phyloP scores from a whole-genome alignment of 1,140 invertebrate genomes.

The Artemia franciscana region DNA sequence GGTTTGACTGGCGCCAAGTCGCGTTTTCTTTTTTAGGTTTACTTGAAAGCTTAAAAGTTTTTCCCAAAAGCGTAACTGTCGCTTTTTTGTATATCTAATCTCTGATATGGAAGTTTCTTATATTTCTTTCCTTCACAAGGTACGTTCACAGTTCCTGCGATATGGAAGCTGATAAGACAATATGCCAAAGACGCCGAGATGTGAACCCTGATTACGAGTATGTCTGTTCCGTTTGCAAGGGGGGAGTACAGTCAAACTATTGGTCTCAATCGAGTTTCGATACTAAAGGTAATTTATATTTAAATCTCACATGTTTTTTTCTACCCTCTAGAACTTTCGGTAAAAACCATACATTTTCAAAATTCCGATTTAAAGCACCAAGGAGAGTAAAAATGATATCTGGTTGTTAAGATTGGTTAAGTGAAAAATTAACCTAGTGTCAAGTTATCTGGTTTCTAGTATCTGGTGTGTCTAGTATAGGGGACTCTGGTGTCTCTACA shows the following conservation, averaged over 20 bases:
- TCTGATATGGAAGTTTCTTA: conserved; percentile 6
- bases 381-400: too few relatives aligned
- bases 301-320: too few relatives aligned
- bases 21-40: neutral
- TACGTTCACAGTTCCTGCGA: conserved; percentile 81
- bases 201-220: conserved; percentile 64
- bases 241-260: conserved; percentile 4
- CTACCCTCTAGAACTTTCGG: too few relatives aligned
- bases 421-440: too few relatives aligned
- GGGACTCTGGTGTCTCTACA: too few relatives aligned
- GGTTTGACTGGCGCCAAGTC: too few relatives aligned
- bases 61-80: conserved; percentile 7
- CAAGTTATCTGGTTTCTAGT: too few relatives aligned
- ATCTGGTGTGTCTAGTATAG: too few relatives aligned
- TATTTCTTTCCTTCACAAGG: too few relatives aligned
- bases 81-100: conserved; percentile 1
- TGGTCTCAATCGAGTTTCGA: conserved; percentile 7
- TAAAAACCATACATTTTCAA: too few relatives aligned
- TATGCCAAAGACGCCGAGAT: conserved; percentile 53
- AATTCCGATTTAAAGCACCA: too few relatives aligned
- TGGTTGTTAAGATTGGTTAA: too few relatives aligned
- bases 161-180: conserved; percentile 50
- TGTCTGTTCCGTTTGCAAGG: conserved; percentile 60
- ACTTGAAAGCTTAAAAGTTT: neutral
- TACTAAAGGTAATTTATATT: neutral